A percentile compares a stretch with the other conserved stretches of the same genome.
phyloP scores from a whole-genome alignment of 2,888 invertebrate genomes.

The Callimorpha dominula region DNA sequence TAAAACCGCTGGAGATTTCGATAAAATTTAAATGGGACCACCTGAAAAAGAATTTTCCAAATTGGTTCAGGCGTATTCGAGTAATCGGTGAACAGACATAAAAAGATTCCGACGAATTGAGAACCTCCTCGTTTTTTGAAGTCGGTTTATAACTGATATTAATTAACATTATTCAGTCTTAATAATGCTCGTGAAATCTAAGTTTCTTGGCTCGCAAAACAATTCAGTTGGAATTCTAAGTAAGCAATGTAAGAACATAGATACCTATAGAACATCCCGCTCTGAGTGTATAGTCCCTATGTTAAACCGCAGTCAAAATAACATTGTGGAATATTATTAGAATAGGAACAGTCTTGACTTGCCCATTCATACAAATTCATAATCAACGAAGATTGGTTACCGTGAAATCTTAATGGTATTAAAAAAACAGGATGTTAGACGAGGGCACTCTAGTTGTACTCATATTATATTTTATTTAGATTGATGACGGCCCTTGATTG shows the following conservation, averaged over 20 bases:
- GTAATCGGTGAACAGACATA: no score
- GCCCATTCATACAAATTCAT: background rate
- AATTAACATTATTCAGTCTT: background rate
- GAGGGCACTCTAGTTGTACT: background rate
- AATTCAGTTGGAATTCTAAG: background rate
- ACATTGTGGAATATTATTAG: background rate
- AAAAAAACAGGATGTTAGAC: background rate
- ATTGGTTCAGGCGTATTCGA: no score
- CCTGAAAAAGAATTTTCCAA: no score
- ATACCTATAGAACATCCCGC: background rate
- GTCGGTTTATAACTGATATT: no score
- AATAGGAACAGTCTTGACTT: background rate
- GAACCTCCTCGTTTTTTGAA: no score
- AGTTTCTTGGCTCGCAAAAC: background rate
- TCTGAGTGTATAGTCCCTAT: background rate
- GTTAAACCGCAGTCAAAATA: background rate
- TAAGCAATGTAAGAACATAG: background rate
- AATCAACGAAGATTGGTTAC: background rate
- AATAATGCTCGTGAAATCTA: background rate
- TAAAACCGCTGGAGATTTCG: no score
- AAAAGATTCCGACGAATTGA: no score
- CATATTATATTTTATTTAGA: constrained; percentile 1
- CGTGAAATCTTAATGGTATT: background rate
- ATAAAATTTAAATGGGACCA: no score
- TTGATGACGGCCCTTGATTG: constrained; percentile 3